These are phyloP conservation scores for Zygothrica quintamaculata DNA, from an alignment of 2,888 invertebrate species.

Conservation along the genomic window DNA sequence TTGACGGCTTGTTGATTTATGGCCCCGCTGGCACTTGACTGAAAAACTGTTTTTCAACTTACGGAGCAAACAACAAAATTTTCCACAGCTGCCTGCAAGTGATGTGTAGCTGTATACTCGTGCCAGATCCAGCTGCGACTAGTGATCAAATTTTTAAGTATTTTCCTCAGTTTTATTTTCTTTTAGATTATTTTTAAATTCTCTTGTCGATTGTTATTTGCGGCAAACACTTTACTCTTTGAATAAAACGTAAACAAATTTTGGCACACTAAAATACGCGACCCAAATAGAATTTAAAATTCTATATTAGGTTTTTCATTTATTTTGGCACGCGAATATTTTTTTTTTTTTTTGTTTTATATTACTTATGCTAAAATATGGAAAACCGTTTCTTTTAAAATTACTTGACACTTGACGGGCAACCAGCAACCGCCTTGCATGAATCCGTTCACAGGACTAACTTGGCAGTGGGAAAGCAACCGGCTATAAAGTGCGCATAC, in stretches of 20 bases:
- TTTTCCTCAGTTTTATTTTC: too few species aligned
- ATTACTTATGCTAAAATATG: too few species aligned
- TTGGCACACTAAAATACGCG: constrained; percentile 29
- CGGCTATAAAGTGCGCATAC: constrained; percentile 40
- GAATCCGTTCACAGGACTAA: constrained; percentile 74
- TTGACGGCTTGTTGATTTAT: constrained; percentile 44
- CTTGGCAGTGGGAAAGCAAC: constrained; percentile 31
- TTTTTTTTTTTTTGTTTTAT: constrained; percentile 14
- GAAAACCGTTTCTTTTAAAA: constrained; percentile 11
- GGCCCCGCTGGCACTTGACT: constrained; percentile 17
- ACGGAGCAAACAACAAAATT: constrained; percentile 27
- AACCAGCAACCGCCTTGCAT: constrained; percentile 58
- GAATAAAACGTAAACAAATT: constrained; percentile 29
- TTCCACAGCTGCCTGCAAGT: constrained; percentile 41
- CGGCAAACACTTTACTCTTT: background rate
- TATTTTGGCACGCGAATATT: constrained; percentile 13
- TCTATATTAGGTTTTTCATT: too few species aligned
- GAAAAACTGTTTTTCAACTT: constrained; percentile 43
- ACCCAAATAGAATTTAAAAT: constrained; percentile 24
- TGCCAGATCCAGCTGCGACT: constrained; percentile 10
- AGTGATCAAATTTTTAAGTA: too few species aligned
- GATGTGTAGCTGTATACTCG: constrained; percentile 27
- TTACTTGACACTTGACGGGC: constrained; percentile 11
- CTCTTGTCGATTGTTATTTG: constrained; percentile 17
- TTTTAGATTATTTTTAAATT: constrained; percentile 27